Evolutionary conservation across 2,888 invertebrate species (phyloP).

Genomic region (Mythimna loreyi): DNA sequence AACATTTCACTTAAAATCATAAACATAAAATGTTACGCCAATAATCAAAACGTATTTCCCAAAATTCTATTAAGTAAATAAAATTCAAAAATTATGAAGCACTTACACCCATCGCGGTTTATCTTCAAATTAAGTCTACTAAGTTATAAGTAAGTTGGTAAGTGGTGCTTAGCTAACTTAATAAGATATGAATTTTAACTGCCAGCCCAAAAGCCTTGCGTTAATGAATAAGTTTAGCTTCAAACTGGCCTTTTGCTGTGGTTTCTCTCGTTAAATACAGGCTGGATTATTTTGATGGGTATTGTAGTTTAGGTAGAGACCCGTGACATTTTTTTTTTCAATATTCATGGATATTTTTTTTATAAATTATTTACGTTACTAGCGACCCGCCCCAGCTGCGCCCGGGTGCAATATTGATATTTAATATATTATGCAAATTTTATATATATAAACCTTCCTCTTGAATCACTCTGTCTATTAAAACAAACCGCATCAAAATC

Average conservation of each 20-base stretch:
- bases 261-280: slow-evolving; percentile 27
- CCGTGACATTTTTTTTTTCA: slow-evolving; percentile 5
- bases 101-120: slow-evolving; percentile 56
- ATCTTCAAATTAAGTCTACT: slow-evolving; percentile 66
- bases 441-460: too few relatives aligned
- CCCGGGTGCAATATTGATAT: too few relatives aligned
- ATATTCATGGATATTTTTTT: too few relatives aligned
- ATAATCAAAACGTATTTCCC: slow-evolving; percentile 26
- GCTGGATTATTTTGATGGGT: not conserved
- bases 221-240: slow-evolving; percentile 70
- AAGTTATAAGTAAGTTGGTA: slow-evolving; percentile 72
- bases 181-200: slow-evolving; percentile 76
- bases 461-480: too few relatives aligned
- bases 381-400: too few relatives aligned
- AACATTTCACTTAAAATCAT: not conserved
- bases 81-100: slow-evolving; percentile 49
- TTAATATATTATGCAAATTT: too few relatives aligned
- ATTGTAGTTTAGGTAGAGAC: not conserved
- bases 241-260: slow-evolving; percentile 36
- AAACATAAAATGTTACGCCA: not conserved
- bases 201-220: slow-evolving; percentile 62
- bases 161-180: slow-evolving; percentile 70
- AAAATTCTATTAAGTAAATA: slow-evolving; percentile 29
- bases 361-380: too few relatives aligned
- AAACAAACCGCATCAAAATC: too few relatives aligned